Evolutionary conservation across 1,140 invertebrate species (phyloP), one percentile per base, ranked within the genome.

Genomic region (Dendrolimus kikuchii): DNA sequence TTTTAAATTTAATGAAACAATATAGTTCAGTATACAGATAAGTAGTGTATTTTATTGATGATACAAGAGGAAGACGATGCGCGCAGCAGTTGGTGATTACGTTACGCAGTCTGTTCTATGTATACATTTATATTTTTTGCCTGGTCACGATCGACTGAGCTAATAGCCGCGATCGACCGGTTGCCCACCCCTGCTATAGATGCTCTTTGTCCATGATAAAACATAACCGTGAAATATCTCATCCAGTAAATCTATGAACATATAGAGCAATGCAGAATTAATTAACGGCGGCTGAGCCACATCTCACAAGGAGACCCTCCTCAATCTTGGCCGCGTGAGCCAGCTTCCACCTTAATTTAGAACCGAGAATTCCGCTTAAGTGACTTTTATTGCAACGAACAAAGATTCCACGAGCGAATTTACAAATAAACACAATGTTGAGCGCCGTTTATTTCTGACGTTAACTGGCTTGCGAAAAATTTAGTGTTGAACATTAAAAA

Each of bases 261-360:
- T 51, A 50, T 55, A 58, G 41, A 44, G 43, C 55, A 55, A 64
- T 64, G 63, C 42, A 64, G 62, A 69, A 65, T 65, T 66, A 72
- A 72, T 69, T 72, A 72, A 72, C 66, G 55, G 63, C 52, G 52
- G 46, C 60, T 69, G 52, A 64, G 60, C 69, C 69, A 63, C 66
- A 68, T 64, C 62, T 68, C 55, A 65, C 62, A 72, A 62, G 59
- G 62, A 53, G 56, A 68, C 63, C 66, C 69, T 71, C 57, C 63
- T 68, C 69, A 71, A 68, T 64, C 69, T 71, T 68, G 49, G 44
- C 60, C 63, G 55, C 42, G 50, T 45, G 42, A 51, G 50, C 37
- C 63, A 53, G 52, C 55, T 54, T 60, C 59, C 58, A 62, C 63
- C 63, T 71, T 64, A 68, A 68, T 68, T 68, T 66, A 63, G 58